Evolutionary conservation across 2,113 vertebrate species (phyloP), one percentile per base, ranked within the genome.

Genomic region (Callionymus lyra): DNA sequence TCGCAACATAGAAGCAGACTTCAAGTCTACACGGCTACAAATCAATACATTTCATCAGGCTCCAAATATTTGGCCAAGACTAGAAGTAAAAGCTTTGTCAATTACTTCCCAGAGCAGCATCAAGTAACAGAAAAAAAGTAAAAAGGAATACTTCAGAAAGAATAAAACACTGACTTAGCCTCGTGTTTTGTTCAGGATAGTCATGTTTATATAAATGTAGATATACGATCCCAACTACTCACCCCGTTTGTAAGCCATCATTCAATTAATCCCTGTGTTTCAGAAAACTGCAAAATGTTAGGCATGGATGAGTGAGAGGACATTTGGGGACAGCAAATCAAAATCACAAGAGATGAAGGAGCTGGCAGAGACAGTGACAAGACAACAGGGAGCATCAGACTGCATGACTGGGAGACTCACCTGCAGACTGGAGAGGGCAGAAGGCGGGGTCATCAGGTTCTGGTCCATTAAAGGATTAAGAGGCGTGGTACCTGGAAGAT

Each of bases 381-480:
- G 67, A 54, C 21, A 65, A 56, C 35, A 61, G 59, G 55, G 50
- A 37, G 10, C 46, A 34, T 56, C 14, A 47, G 44, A 37, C 39
- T 55, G 14, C 4, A 36, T 13, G 42, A 34, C 44, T 18, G 16
- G 6, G 31, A 13, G 1, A 16, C 54, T 50, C 79, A 95, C 93
- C 91, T 97, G 91, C 61, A 93, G 83, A 66, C 90, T 90, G 0
- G 89, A 85, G 48, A 90, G 86, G 58, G 86, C 85, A 6, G 89
- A 87, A 53, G 91, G 89, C 0, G 90, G 88, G 44, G 87, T 88
- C 60, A 87, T 82, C 2, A 87, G 69, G 34, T 71, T 88, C 50
- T 87, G 83, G 52, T 87, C 83, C 55, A 89, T 58, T 6, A 88
- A 65, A 10, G 86, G 83, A 3, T 91, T 91, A 0, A 86, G 75